Evolutionary conservation across 2,797 vertebrate genomes (phyloP).

Genomic region (Crenuchus spilurus): DNA sequence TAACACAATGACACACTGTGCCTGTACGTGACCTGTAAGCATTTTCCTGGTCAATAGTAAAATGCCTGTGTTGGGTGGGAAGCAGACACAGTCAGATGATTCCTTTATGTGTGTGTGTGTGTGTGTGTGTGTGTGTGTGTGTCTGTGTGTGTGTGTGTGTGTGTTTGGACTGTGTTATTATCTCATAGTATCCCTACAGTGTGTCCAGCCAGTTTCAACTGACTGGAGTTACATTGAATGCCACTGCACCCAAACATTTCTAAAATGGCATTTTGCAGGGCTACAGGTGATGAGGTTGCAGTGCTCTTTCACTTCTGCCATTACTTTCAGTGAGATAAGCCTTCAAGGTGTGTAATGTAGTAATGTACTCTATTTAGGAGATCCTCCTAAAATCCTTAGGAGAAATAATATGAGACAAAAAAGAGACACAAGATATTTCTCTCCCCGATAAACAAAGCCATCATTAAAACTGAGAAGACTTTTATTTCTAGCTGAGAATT

Average conservation of each 20-base stretch:
- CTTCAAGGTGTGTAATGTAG: too few relatives aligned
- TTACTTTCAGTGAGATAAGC: too few relatives aligned
- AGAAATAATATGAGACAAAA: too few relatives aligned
- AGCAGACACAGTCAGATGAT: constrained; percentile 7
- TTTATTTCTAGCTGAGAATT: too few relatives aligned
- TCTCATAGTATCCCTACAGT: background rate
- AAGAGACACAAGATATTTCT: too few relatives aligned
- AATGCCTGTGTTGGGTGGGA: constrained; percentile 13
- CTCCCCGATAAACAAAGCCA: too few relatives aligned
- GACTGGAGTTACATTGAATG: constrained; percentile 18
- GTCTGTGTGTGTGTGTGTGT: constrained; percentile 38
- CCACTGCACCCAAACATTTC: constrained; percentile 55
- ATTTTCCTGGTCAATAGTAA: constrained; percentile 7
- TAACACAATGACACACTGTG: background rate
- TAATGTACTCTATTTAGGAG: too few relatives aligned
- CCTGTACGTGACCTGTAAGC: constrained; percentile 5
- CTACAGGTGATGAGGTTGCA: constrained; percentile 1
- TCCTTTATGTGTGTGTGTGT: constrained; percentile 36
- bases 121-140: constrained; percentile 3
- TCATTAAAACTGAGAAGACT: too few relatives aligned
- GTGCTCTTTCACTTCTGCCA: background rate
- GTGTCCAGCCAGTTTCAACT: background rate
- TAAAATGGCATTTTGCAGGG: constrained; percentile 58
- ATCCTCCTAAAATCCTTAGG: too few relatives aligned
- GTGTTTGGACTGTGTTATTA: constrained; percentile 21